phyloP scores from a whole-genome alignment of 1,140 invertebrate species.

The Metopolophium dirhodum region DNA sequence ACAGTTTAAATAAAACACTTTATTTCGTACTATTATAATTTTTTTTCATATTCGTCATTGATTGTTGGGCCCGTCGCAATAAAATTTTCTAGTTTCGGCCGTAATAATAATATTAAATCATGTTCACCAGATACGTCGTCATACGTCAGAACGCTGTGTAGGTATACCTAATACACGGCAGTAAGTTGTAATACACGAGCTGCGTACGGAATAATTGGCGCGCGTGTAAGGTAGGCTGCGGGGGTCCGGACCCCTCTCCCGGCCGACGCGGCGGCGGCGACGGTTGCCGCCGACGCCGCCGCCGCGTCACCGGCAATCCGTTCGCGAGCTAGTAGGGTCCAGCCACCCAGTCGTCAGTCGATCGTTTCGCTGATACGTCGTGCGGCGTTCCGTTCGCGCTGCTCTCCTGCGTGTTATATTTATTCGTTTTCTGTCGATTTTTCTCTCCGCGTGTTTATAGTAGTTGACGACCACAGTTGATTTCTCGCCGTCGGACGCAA shows the following conservation, averaged over 20 bases:
- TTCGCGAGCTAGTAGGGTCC: constrained; percentile 42
- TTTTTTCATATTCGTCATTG: too few relatives aligned
- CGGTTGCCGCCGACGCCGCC: neutral
- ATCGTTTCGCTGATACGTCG: constrained; percentile 30
- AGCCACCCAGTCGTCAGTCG: constrained; percentile 48
- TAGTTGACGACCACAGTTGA: neutral
- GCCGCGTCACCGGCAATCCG: constrained; percentile 50
- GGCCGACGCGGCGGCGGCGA: neutral
- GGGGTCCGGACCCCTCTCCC: neutral
- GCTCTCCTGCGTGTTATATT: neutral
- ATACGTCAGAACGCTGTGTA: too few relatives aligned
- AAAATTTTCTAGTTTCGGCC: too few relatives aligned
- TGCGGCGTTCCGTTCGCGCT: neutral
- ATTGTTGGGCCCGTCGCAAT: too few relatives aligned
- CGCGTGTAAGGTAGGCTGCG: neutral
- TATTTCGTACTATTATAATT: too few relatives aligned
- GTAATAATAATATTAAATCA: too few relatives aligned
- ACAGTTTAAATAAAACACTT: too few relatives aligned
- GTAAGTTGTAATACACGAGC: neutral
- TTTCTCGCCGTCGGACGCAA: neutral
- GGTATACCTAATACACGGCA: too few relatives aligned
- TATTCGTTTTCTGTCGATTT: neutral
- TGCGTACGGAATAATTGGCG: constrained; percentile 33
- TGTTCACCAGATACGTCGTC: too few relatives aligned
- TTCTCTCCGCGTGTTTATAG: neutral